Base-by-base conservation (phyloP, 1,140 invertebrate genomes). In the Littorina saxatilis region DNA sequence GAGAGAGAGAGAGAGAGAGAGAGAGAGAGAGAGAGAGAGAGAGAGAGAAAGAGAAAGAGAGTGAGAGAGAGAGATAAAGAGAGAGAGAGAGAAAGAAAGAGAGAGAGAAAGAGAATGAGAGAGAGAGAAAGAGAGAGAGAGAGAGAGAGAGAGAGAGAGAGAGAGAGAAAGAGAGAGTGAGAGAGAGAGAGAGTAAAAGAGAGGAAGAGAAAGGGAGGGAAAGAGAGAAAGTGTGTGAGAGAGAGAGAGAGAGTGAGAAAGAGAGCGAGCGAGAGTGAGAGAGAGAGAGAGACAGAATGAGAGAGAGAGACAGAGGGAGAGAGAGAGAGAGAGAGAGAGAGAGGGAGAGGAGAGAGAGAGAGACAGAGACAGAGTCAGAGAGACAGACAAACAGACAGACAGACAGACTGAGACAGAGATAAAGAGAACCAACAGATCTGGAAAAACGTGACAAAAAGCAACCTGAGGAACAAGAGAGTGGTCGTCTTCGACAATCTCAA, bases 71-170 rank as follows among this genome's bases (percentile, higher is more conserved):
- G n/a, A n/a, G n/a, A n/a, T n/a, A n/a, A n/a, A n/a, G n/a, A n/a
- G n/a, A 40, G 15, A 35, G 55, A 78, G 13, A 47, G 73, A 50
- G 29, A 61, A 27, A 40, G 29, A 61, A 50, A 78, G 13, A 47
- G 73, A 50, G 73, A 50, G 55, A 17, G 55, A 61, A 61, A 35
- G 75, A 78, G 39, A 35, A 35, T 13, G 50, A 61, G 75, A 78
- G 23, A 23, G 55, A 35, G 50, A 29, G 39, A 47, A 61, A 35
- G n/a, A 78, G 4, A 35, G 32, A 78, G 29, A 58, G 47, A 61
- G 29, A 58, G 13, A 50, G 43, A 35, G 23, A 50, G 32, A 35
- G 32, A 50, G 52, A 35, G 37, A 37, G 15, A 61, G 32, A 7
- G n/a, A 50, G 43, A 61, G 23, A 50, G 43, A 61, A 55, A 35